These are phyloP conservation scores for Vimba vimba DNA, from an alignment of 2,113 vertebrate species.

Conservation along the genomic window DNA sequence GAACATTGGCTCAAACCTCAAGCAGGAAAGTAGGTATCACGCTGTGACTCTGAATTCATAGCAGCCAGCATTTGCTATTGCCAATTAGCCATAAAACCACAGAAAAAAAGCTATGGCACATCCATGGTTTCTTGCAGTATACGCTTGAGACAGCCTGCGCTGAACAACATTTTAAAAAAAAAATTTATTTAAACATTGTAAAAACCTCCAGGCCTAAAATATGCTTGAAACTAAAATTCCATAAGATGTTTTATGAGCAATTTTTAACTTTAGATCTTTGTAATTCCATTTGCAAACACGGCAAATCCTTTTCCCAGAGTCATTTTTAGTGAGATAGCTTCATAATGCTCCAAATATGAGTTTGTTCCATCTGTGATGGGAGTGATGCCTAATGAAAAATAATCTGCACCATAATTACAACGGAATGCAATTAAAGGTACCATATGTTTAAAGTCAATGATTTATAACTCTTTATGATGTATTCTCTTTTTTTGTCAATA, in stretches of 20 bases:
- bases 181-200: neutral
- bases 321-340: constrained; percentile 4
- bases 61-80: neutral
- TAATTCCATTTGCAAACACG: constrained; percentile 6
- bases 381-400: constrained; percentile 33
- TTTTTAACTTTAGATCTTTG: neutral
- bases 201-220: neutral
- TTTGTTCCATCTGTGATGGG: constrained; percentile 36
- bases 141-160: neutral
- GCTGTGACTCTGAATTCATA: constrained; percentile 22
- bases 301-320: neutral
- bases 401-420: constrained; percentile 34
- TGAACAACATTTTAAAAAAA: neutral
- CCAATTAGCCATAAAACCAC: neutral
- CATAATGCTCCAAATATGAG: constrained; percentile 17
- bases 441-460: constrained; percentile 32
- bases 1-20: constrained; percentile 4
- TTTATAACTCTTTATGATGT: constrained; percentile 22
- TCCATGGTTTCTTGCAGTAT: constrained; percentile 7
- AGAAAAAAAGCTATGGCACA: constrained; percentile 11
- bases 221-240: neutral
- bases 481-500: constrained; percentile 20
- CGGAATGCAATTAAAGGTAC: constrained; percentile 22
- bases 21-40: neutral
- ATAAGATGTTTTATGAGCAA: neutral